Evolutionary conservation across 2,888 invertebrate genomes (phyloP), one percentile per base, ranked within the genome.

Genomic region (Tenthredo notha): DNA sequence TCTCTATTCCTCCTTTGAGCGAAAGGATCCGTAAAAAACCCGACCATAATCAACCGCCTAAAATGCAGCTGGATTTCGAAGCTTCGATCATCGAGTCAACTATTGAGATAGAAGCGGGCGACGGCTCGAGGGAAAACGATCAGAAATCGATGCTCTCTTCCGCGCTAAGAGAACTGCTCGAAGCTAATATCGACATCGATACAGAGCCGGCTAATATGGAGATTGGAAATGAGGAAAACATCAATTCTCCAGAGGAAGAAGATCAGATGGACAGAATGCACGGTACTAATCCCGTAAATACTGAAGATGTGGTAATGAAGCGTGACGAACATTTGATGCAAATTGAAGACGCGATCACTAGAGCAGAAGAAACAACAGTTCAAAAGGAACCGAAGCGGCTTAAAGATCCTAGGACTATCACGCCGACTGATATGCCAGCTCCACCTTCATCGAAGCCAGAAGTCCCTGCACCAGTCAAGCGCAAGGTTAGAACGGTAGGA

Each of bases 401-500:
- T 5, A 92, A 92, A 85, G 92, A 92, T 87, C 92, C 93, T 7
- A 90, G 93, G 86, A 93, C 92, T 0, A 92, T 91, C 0, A 90
- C 90, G 47, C 93, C 93, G 4, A 92, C 92, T 78, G 92, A 91
- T 80, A 88, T 91, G 88, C 90, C 92, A 21, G 88, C 90, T 0
- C 90, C 90, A 18, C 86, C 90, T 77, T 85, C 90, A 72, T 85
- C 89, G 54, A 92, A 92, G 87, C 84, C 87, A 7, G 92, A 92
- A n/a, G 85, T 87, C 29, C 88, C 88, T 37, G 87, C 91, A 50
- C 92, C 93, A 9, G 90, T 92, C 85, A 93, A 93, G 88, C 91
- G 93, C 90, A 94, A 94, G 92, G 93, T 93, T 90, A 92, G 91
- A 90, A 89, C 88, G 89, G 89, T 90, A 90, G 88, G 89, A 89